Base-by-base conservation (phyloP, 2,113 vertebrate species). In the Equus przewalskii region DNA sequence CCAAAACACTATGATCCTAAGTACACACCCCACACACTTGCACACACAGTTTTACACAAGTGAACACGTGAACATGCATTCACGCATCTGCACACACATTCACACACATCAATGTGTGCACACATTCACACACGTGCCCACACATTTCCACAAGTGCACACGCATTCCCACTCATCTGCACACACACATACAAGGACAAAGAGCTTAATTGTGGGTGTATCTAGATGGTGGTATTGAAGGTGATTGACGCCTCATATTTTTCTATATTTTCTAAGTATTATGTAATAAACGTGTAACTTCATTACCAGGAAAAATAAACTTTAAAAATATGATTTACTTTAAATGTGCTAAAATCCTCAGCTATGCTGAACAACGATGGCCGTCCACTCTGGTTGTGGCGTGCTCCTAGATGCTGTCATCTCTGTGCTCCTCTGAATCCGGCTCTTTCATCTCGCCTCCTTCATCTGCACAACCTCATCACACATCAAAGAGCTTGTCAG, bases 381-480 rank as follows among this genome's bases (percentile, higher is more conserved):
- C 36, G 0, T 30, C 41, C 1, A 65, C 84, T 81, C 54, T 49
- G 54, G 46, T 72, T 81, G 80, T 12, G n/a, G 9, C 44, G 44
- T n/a, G 5, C 51, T 33, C 10, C 9, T 30, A 24, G 18, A 76
- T 1, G 13, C 28, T 49, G 51, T 54, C 10, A 13, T 6, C 83
- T 44, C 64, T 14, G 22, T 41, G 4, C 4, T 72, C 41, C 62
- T 73, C 90, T 36, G 46, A 73, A 75, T 72, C 33, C 9, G 51
- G 73, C 58, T 79, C 89, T 92, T 92, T 89, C 65, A 36, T 67
- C 75, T 44, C 41, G 79, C 22, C 56, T 84, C 51, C 33, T 70
- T 85, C 56, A 60, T 51, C 70, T 60, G 78, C 41, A 30, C 11
- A 4, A 58, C 70, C 82, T 67, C 41, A 72, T 83, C 64, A 60